These are phyloP conservation scores for Scopus umbretta DNA, from an alignment of 2,113 vertebrate species.

Conservation along the genomic window DNA sequence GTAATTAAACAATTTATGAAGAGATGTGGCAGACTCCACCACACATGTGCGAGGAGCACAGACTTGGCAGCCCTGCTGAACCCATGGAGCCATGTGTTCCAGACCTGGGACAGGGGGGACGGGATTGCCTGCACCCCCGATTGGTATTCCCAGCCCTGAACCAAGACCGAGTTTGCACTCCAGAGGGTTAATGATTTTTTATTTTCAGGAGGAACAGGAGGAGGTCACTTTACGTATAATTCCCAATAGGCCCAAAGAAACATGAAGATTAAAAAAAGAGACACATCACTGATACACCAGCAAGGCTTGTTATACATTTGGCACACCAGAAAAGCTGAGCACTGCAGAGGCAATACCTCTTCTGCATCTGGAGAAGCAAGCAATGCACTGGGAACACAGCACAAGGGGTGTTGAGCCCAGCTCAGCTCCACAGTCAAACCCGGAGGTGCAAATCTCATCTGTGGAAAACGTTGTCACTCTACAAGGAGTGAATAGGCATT, in stretches of 20 bases:
- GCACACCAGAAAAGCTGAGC: not conserved
- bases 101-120: rapidly evolving
- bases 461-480: rapidly evolving
- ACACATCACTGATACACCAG: too few species aligned
- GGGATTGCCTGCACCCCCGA: not conserved
- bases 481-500: rapidly evolving
- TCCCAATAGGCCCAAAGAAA: not conserved
- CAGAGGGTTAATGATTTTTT: not conserved
- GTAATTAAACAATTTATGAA: not conserved
- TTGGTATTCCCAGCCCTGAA: not conserved
- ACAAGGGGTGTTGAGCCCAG: not conserved
- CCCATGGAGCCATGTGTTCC: rapidly evolving
- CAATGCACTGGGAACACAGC: not conserved
- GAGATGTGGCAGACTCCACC: not conserved
- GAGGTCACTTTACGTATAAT: rapidly evolving
- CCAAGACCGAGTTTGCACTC: not conserved
- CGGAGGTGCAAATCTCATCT: not conserved
- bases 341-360: not conserved
- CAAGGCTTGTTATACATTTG: too few species aligned
- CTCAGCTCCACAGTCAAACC: not conserved
- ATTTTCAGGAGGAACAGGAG: not conserved
- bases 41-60: rapidly evolving
- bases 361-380: not conserved
- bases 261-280: rapidly evolving
- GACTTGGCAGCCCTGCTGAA: rapidly evolving